Evolutionary conservation across 2,113 vertebrate genomes (phyloP).

Genomic region (Thomomys bottae): DNA sequence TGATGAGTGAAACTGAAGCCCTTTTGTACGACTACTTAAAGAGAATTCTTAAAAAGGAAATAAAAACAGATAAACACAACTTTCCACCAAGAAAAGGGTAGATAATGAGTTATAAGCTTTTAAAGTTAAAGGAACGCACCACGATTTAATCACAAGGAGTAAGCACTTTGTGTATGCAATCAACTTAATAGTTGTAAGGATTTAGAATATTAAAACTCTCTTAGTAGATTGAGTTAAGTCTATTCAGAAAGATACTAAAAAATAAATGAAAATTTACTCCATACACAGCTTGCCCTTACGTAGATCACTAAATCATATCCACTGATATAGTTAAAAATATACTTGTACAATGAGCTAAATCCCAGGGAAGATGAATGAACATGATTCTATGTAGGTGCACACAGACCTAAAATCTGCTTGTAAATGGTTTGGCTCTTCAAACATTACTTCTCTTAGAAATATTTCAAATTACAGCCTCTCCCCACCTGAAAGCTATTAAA

Average conservation of each 20-base stretch:
- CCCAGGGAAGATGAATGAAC: not conserved
- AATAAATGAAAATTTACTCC: slow-evolving; percentile 14
- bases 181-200: not conserved
- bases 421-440: slow-evolving; percentile 53
- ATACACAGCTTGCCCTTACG: not conserved
- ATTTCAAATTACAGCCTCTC: slow-evolving; percentile 52
- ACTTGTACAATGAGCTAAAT: not conserved
- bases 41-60: no score
- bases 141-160: slow-evolving; percentile 22
- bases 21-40: no score
- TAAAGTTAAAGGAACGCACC: slow-evolving; percentile 3
- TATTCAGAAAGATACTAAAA: not conserved
- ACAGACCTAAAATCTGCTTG: slow-evolving; percentile 25
- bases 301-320: not conserved
- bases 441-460: slow-evolving; percentile 35
- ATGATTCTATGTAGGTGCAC: not conserved
- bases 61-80: not conserved
- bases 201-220: not conserved
- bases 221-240: not conserved
- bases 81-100: not conserved
- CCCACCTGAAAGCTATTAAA: slow-evolving; percentile 34
- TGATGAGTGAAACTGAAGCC: no score
- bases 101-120: not conserved
- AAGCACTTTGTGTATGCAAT: not conserved
- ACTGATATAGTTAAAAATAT: not conserved